Evolutionary conservation across 2,888 invertebrate genomes (phyloP).

Genomic region (Cryptocephalus primarius): DNA sequence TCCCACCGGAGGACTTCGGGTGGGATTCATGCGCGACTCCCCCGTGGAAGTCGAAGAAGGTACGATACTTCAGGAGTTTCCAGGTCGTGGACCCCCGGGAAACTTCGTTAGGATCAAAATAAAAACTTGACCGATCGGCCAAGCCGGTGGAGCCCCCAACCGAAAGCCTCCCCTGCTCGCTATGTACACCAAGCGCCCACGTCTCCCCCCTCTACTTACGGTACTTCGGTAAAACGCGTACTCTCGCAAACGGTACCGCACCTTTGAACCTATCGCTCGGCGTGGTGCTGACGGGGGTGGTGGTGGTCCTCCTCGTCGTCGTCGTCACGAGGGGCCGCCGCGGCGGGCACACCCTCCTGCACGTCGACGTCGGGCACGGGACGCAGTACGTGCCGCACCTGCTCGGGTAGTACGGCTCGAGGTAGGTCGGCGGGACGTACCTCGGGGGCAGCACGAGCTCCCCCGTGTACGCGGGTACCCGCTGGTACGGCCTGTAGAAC

Average conservation of each 20-base stretch:
- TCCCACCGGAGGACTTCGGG: no score
- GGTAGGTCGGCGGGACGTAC: constrained; percentile 9
- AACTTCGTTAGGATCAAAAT: no score
- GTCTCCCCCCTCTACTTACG: no score
- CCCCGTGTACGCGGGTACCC: constrained; percentile 3
- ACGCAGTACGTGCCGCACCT: constrained; percentile 17
- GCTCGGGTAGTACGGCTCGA: constrained; percentile 4
- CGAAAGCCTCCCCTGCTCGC: no score
- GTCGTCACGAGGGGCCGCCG: not conserved
- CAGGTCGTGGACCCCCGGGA: no score
- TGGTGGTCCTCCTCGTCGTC: not conserved
- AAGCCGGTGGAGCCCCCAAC: no score
- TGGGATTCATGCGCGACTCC: no score
- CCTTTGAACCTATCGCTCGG: not conserved
- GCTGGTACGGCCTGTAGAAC: constrained; percentile 11
- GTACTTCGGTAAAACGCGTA: not conserved
- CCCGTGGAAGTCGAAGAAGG: no score
- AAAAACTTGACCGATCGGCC: no score
- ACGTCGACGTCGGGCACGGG: constrained; percentile 17
- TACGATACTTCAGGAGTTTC: no score
- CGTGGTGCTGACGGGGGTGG: not conserved
- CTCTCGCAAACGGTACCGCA: not conserved
- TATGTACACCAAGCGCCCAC: no score
- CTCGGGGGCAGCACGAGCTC: constrained; percentile 8
- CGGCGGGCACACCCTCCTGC: constrained; percentile 17